Evolutionary conservation across 1,140 invertebrate genomes (phyloP).

Genomic region (Samia ricini): DNA sequence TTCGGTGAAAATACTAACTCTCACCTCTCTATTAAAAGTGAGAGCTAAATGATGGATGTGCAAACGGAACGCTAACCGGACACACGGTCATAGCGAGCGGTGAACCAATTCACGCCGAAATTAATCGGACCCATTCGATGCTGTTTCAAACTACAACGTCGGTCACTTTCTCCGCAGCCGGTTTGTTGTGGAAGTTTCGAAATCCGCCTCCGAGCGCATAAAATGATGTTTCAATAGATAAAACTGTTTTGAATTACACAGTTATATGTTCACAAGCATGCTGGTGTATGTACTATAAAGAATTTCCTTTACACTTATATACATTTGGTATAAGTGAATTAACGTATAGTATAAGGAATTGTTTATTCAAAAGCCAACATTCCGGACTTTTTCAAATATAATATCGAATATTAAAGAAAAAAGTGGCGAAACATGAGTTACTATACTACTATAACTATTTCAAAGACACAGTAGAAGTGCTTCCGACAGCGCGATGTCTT

Average conservation of each 20-base stretch:
- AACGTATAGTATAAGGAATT: too few species aligned
- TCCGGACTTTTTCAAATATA: too few species aligned
- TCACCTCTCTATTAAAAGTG: background rate
- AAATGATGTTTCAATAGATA: background rate
- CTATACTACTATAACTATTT: too few species aligned
- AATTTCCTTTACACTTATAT: too few species aligned
- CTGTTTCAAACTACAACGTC: background rate
- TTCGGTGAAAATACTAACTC: background rate
- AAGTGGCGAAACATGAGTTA: too few species aligned
- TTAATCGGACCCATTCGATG: background rate
- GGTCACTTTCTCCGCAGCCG: background rate
- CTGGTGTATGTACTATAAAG: background rate
- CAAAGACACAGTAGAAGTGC: too few species aligned
- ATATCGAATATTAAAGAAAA: too few species aligned
- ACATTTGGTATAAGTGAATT: too few species aligned
- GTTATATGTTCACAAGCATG: background rate
- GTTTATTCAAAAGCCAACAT: too few species aligned
- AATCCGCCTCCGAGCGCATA: background rate
- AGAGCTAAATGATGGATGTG: background rate
- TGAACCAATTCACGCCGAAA: background rate
- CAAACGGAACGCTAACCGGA: background rate
- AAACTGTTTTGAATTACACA: background rate
- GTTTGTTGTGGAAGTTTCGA: background rate
- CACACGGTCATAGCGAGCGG: background rate
- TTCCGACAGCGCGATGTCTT: too few species aligned